Evolutionary conservation across 2,113 vertebrate species (phyloP), one percentile per base, ranked within the genome.

Genomic region (Ahaetulla prasina): DNA sequence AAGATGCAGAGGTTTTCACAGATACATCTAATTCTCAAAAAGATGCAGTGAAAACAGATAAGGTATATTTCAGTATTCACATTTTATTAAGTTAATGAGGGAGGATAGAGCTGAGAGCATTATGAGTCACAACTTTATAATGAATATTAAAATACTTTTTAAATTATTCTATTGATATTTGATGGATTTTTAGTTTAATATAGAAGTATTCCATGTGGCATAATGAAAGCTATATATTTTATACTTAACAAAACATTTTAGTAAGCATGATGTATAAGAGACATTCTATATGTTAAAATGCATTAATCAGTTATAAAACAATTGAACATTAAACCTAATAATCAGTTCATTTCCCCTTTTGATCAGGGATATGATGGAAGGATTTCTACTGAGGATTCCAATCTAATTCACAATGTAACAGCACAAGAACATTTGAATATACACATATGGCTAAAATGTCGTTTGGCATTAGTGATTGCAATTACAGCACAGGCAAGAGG

Each of bases 361-460:
- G 96, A 25, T 94, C 94, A 97, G 94, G 63, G 39, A 27, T 39
- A 55, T 95, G 94, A 53, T 20, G 94, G 92, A 94, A 94, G 92
- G 45, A 87, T 93, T 93, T 60, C 0, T 3, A 1, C 5, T 86
- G 96, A 95, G 22, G 95, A 92, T 35, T 89, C 60, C 52, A 94
- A 0, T 45, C 63, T 95, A 95, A 91, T 97, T 95, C 18, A 89
- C 84, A 92, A 93, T 91, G 10, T 96, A 68, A 97, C 98, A 94
- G 97, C 98, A n/a, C 95, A 94, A 92, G 98, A 98, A 88, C 97
- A 97, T 53, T 55, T 97, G 92, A 98, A 96, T 49, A 85, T 95
- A 9, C 95, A 87, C 43, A 93, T 99, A 84, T 99, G 99, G 99
- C 94, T 99, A 91, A 97, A 91, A 86, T 99, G 98, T 94, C 97